Evolutionary conservation across 2,113 vertebrate genomes (phyloP).

Genomic region (Pagrus major): DNA sequence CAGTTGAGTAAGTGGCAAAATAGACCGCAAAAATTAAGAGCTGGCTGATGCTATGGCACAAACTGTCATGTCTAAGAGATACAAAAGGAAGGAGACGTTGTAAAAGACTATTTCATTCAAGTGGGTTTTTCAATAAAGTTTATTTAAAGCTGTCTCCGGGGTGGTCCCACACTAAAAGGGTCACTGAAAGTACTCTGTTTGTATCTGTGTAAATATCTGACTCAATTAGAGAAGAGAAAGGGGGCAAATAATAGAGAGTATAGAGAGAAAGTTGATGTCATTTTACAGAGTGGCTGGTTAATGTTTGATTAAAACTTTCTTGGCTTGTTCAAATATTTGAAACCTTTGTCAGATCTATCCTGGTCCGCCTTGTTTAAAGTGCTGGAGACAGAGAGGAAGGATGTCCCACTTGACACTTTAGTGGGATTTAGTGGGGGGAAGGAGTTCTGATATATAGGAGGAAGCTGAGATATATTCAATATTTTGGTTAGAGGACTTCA

Average conservation of each 20-base stretch:
- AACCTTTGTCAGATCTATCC: slow-evolving; percentile 25
- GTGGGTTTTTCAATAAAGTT: slow-evolving; percentile 32
- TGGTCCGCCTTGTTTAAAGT: slow-evolving; percentile 44
- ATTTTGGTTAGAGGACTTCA: too few relatives aligned
- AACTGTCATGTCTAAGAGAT: background rate
- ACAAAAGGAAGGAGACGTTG: background rate
- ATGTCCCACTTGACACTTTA: slow-evolving; percentile 40
- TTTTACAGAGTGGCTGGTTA: slow-evolving; percentile 33
- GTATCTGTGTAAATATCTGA: slow-evolving; percentile 51
- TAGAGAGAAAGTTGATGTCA: slow-evolving; percentile 24
- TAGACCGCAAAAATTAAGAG: background rate
- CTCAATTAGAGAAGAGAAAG: slow-evolving; percentile 37
- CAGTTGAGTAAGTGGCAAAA: background rate
- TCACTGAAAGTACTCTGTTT: slow-evolving; percentile 18
- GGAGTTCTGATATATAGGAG: slow-evolving; percentile 11
- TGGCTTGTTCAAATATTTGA: slow-evolving; percentile 63
- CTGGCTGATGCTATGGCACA: background rate
- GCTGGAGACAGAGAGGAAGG: slow-evolving; percentile 42
- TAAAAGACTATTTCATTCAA: background rate
- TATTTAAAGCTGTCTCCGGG: slow-evolving; percentile 46
- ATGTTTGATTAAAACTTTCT: slow-evolving; percentile 55
- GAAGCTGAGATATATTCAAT: too few relatives aligned
- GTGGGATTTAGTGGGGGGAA: slow-evolving; percentile 18
- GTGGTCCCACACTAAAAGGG: slow-evolving; percentile 47
- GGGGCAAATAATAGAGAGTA: slow-evolving; percentile 1